These are phyloP conservation scores for Lordiphosa stackelbergi DNA, from an alignment of 1,140 invertebrate species.

Conservation along the genomic window DNA sequence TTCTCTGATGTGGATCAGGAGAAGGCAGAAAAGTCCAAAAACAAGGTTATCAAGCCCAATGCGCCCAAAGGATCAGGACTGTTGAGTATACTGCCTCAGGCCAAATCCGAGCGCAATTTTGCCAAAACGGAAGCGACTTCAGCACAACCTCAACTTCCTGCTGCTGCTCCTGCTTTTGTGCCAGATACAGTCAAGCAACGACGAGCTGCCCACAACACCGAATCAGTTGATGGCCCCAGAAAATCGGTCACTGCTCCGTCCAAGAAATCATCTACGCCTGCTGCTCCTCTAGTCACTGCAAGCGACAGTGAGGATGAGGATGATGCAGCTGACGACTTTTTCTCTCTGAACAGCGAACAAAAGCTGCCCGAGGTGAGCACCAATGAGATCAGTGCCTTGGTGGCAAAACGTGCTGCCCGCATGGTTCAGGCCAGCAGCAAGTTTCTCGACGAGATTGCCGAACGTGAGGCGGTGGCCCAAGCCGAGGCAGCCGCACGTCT, in stretches of 20 bases:
- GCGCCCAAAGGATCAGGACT: slow-evolving; percentile 75
- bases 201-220: slow-evolving; percentile 64
- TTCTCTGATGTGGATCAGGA: slow-evolving; percentile 79
- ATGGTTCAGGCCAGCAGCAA: slow-evolving; percentile 58
- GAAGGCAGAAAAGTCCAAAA: slow-evolving; percentile 67
- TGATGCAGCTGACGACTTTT: slow-evolving; percentile 78
- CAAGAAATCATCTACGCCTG: slow-evolving; percentile 15
- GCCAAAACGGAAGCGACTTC: slow-evolving; percentile 28
- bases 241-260: background rate
- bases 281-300: slow-evolving; percentile 46
- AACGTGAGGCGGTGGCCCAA: slow-evolving; percentile 22
- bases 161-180: slow-evolving; percentile 42
- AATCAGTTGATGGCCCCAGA: slow-evolving; percentile 50
- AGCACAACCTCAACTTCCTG: background rate
- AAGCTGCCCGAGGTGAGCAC: slow-evolving; percentile 68
- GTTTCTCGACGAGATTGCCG: slow-evolving; percentile 28
- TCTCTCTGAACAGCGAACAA: slow-evolving; percentile 78
- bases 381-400: slow-evolving; percentile 65
- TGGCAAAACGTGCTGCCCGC: slow-evolving; percentile 66
- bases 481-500: slow-evolving; percentile 13
- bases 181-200: slow-evolving; percentile 65
- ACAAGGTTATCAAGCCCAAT: slow-evolving; percentile 45
- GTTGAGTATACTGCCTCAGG: slow-evolving; percentile 79
- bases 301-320: slow-evolving; percentile 77
- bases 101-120: slow-evolving; percentile 77